These are phyloP conservation scores for Diceros bicornis DNA, from an alignment of 2,797 vertebrate genomes.

Conservation along the genomic window DNA sequence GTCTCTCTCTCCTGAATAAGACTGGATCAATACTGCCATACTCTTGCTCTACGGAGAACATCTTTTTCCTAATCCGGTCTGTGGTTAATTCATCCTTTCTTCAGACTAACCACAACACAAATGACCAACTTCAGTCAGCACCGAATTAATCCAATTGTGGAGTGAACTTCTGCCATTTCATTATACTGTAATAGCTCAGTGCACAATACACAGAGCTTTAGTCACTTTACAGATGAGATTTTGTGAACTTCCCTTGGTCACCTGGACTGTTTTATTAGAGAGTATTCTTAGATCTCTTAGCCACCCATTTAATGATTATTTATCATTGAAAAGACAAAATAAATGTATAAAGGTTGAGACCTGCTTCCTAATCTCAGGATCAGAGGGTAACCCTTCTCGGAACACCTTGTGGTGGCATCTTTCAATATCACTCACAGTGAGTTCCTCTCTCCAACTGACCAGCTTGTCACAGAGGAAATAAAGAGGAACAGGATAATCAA, in stretches of 20 bases:
- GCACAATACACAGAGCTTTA: neutral
- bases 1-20: neutral
- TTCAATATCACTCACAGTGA: slow-evolving; percentile 1
- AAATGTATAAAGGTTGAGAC: neutral
- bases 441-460: neutral
- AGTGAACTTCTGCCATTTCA: slow-evolving; percentile 3
- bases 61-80: slow-evolving; percentile 30
- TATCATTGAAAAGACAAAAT: neutral
- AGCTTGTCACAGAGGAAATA: neutral
- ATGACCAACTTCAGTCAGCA: neutral
- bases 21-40: neutral
- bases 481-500: neutral
- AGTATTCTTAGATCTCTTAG: neutral
- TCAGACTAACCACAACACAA: neutral
- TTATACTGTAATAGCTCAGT: neutral
- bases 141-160: neutral
- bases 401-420: neutral
- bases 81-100: neutral
- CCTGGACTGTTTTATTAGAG: slow-evolving; percentile 17
- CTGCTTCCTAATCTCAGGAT: slow-evolving; percentile 17
- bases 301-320: neutral
- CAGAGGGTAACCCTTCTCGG: neutral
- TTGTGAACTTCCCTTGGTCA: neutral
- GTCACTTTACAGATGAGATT: neutral
- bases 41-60: neutral